Evolutionary conservation across 1,140 invertebrate species (phyloP).

Genomic region (Bacillus rossius): DNA sequence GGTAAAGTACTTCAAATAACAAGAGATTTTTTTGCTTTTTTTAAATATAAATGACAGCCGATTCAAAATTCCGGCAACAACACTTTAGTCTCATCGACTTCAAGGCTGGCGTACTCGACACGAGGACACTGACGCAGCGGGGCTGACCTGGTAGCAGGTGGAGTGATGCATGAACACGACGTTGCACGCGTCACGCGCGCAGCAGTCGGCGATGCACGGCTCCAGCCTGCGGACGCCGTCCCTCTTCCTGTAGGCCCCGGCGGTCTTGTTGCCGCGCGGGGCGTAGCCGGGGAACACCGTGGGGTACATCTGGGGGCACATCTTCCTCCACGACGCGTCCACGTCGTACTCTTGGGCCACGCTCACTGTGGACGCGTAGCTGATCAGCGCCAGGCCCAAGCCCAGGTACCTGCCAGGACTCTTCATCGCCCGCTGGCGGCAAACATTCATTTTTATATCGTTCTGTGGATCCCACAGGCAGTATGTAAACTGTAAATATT

Average conservation of each 20-base stretch:
- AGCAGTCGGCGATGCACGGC: constrained; percentile 68
- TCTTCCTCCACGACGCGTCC: constrained; percentile 5
- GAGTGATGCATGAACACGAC: constrained; percentile 69
- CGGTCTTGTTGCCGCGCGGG: constrained; percentile 50
- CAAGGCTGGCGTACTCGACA: too few species aligned
- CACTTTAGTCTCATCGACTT: too few species aligned
- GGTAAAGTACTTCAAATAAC: too few species aligned
- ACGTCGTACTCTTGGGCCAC: constrained; percentile 3
- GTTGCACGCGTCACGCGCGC: constrained; percentile 60
- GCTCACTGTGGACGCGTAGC: background rate
- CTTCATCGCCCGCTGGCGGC: too few species aligned
- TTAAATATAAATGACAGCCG: too few species aligned
- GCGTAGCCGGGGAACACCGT: constrained; percentile 38
- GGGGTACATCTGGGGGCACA: constrained; percentile 36
- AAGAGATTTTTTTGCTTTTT: too few species aligned
- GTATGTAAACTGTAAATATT: too few species aligned
- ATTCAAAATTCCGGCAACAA: too few species aligned
- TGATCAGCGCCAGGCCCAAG: too few species aligned
- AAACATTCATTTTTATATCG: too few species aligned
- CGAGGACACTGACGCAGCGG: background rate
- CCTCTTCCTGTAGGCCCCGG: constrained; percentile 54
- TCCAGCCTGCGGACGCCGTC: constrained; percentile 47
- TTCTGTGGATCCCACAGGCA: too few species aligned
- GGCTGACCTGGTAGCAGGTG: constrained; percentile 64
- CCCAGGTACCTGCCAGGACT: too few species aligned